Percentiles rank a stretch among this genome's conserved stretches.
Conservation (phyloP, 2,797 vertebrate genomes). For the Malurus leucopterus region DNA sequence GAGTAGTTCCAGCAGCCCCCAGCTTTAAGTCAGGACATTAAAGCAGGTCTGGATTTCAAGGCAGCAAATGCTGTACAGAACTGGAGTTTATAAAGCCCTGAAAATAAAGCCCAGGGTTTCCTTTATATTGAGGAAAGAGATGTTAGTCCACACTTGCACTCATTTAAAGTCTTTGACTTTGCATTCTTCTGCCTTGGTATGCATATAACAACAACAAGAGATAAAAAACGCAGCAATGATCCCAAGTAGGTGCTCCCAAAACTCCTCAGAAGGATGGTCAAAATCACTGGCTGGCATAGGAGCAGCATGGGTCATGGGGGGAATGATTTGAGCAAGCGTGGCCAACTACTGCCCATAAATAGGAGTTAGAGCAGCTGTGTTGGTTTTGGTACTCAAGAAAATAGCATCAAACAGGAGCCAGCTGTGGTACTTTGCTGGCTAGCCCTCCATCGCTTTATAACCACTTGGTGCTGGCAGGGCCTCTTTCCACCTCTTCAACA, state of each 20-base stretch:
- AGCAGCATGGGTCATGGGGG: fast-evolving
- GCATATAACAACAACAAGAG: background rate
- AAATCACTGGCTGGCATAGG: fast-evolving
- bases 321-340: background rate
- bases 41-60: background rate
- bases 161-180: background rate
- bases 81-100: background rate
- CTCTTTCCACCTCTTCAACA: background rate
- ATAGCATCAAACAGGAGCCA: background rate
- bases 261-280: background rate
- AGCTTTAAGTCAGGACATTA: background rate
- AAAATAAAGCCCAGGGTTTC: background rate
- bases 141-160: background rate
- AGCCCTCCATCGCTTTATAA: fast-evolving
- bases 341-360: background rate
- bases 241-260: fast-evolving
- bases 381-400: background rate
- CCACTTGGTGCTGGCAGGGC: background rate
- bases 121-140: background rate
- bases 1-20: background rate
- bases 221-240: background rate
- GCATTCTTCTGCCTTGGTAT: background rate
- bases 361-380: background rate
- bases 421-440: background rate
- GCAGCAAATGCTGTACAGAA: background rate